These are phyloP conservation scores for Bothrops jararaca DNA, from an alignment of 2,113 vertebrate genomes.

Conservation along the genomic window DNA sequence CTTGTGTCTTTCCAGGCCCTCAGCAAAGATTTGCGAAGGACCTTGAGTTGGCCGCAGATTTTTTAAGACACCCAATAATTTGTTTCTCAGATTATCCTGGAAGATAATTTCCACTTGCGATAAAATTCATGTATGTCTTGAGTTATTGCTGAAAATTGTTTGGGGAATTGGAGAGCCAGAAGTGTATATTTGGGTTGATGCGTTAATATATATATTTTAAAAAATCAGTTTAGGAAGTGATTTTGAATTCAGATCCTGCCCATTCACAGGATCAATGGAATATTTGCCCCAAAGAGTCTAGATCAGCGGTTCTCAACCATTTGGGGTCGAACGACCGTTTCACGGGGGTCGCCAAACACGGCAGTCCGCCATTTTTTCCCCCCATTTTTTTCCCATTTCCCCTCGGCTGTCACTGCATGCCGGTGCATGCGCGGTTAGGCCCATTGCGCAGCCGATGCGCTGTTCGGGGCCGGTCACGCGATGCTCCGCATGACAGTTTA, in stretches of 20 bases:
- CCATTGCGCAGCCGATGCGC: no score
- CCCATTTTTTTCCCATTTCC: no score
- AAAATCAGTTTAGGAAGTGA: background rate
- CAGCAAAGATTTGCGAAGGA: background rate
- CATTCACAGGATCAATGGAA: background rate
- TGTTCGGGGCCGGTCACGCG: no score
- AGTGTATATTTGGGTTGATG: background rate
- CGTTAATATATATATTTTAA: background rate
- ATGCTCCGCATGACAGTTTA: no score
- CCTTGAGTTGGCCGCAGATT: background rate
- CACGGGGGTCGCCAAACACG: no score
- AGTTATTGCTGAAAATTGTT: background rate
- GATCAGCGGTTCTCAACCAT: no score
- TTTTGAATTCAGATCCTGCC: background rate
- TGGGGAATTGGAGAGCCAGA: background rate
- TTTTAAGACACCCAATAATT: conserved; percentile 1
- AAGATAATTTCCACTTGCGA: conserved; percentile 8
- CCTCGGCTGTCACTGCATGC: no score
- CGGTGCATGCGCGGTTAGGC: no score
- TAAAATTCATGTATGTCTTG: conserved; percentile 12
- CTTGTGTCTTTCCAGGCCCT: background rate
- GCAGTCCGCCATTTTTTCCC: no score
- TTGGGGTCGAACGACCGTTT: no score
- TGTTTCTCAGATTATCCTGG: background rate
- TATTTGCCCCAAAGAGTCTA: background rate